Conservation (phyloP, 2,113 vertebrate species). For the Perognathus longimembris region DNA sequence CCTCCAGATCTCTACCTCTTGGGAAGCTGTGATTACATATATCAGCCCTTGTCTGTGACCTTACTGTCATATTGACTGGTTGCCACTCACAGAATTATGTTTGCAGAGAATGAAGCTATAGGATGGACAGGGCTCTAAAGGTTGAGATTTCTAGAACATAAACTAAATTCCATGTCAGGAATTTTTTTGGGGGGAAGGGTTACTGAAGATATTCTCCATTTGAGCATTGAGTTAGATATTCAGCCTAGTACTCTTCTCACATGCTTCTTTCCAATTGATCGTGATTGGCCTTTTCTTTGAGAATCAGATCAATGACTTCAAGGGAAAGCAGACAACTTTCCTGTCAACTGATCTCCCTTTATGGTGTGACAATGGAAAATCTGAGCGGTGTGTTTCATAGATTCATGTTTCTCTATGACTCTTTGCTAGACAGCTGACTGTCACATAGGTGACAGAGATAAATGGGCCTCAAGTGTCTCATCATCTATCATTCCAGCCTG, state of each 20-base stretch:
- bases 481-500: not conserved
- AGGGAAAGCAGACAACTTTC: not conserved
- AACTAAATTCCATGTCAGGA: not conserved
- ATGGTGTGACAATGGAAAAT: not conserved
- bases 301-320: constrained; percentile 11
- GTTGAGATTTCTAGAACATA: not conserved
- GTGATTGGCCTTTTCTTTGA: not conserved
- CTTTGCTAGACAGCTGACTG: not conserved
- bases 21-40: too few relatives aligned
- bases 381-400: not conserved
- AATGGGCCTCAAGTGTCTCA: too few relatives aligned
- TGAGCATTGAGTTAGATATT: not conserved
- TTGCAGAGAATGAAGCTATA: not conserved
- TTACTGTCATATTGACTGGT: too few relatives aligned
- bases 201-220: not conserved
- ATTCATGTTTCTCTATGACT: not conserved
- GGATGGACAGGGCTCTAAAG: not conserved
- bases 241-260: not conserved
- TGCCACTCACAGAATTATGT: not conserved
- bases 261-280: not conserved
- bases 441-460: not conserved
- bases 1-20: too few relatives aligned
- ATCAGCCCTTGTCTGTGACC: too few relatives aligned
- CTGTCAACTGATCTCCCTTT: not conserved
- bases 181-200: not conserved